Base-by-base conservation (phyloP, 1,140 invertebrate genomes). In the Plodia interpunctella region DNA sequence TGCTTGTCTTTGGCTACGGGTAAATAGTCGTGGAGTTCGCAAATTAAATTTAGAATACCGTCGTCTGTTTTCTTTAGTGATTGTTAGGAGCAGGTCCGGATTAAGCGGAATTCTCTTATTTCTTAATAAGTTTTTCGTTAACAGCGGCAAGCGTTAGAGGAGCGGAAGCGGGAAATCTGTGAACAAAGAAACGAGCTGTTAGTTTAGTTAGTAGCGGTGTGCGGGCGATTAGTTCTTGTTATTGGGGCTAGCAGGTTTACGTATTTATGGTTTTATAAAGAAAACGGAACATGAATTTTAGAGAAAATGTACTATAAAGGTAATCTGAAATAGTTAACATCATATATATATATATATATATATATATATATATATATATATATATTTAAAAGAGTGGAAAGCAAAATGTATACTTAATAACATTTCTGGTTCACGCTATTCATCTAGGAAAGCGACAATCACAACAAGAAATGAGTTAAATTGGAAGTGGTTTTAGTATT, bases 101-200 rank as follows among this genome's bases (percentile, higher is more conserved):
- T 30, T 56, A 57, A 57, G 50, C 56, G 49, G 56, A 53, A 56
- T 51, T 20, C 54, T 59, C 60, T 63, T 60, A 18, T 54, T 64
- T 68, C 57, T 62, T 59, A 62, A 63, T 49, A 66, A 66, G 50
- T 62, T 68, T 63, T 66, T 68, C 61, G 66, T 55, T 66, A 35
- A 25, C 32, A 18, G 55, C 49, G 20, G 49, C 66, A 72, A 76
- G 75, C 70, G 68, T 70, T 70, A 74, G 65, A 64, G 38, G 56
- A 25, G 57, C 58, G 65, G 53, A 64, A 70, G 65, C 72, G 65
- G 71, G 68, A 52, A 65, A 83, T 81, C 85, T 88, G 85, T 67
- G 76, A 71, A 88, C 82, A 88, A 88, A 87, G 76, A 84, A 80
- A 78, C 60, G 55, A 69, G 53, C 63, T 76, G 82, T 88, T 88